Evolutionary conservation across 23 tunicate species (phyloP).

Genomic region (Trididemnum miniatum): DNA sequence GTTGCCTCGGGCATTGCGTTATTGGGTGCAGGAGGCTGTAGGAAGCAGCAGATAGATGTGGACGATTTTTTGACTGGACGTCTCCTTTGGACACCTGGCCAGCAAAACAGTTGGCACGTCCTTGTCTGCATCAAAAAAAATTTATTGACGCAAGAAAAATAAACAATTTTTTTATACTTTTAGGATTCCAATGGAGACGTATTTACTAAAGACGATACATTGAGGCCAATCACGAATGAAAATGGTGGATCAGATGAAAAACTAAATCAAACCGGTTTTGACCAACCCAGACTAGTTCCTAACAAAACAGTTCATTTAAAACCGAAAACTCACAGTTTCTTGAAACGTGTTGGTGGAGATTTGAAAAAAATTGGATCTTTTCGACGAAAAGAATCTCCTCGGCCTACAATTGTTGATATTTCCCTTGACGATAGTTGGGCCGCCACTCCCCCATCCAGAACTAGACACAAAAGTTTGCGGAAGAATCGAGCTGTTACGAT

Average conservation of each 20-base stretch:
- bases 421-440: constrained; percentile 10
- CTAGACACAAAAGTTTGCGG: constrained; percentile 25
- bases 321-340: constrained; percentile 56
- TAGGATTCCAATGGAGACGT: constrained; percentile 33
- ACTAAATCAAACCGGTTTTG: background rate
- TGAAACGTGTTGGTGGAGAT: constrained; percentile 57
- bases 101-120: too few species aligned
- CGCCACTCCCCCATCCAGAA: background rate
- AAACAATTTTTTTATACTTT: background rate
- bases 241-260: constrained; percentile 1
- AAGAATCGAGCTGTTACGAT: constrained; percentile 38
- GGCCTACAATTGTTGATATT: constrained; percentile 26
- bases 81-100: too few species aligned
- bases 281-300: background rate
- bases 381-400: constrained; percentile 42
- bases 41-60: too few species aligned
- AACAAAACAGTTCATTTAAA: background rate
- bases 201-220: background rate
- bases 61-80: too few species aligned
- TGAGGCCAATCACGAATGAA: background rate
- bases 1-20: too few species aligned
- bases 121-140: too few species aligned
- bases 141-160: too few species aligned
- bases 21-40: too few species aligned
- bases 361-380: constrained; percentile 61